Conservation (phyloP, 2,797 vertebrate species). For the Gallinago solitaria region DNA sequence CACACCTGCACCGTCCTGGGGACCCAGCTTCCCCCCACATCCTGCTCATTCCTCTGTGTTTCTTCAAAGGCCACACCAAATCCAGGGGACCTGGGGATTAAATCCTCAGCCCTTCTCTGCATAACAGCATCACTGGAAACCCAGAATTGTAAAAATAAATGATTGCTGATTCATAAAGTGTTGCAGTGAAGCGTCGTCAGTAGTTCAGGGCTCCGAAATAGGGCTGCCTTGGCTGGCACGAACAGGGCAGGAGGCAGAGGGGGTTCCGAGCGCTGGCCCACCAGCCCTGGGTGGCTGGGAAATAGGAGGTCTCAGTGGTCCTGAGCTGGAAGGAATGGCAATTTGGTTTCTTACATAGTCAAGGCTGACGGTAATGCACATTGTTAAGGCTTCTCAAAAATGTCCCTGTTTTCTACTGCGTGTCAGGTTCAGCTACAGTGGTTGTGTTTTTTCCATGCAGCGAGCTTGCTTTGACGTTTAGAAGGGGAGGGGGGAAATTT, state of each 20-base stretch:
- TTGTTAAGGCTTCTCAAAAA: not conserved
- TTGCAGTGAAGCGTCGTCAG: not conserved
- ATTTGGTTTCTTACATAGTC: not conserved
- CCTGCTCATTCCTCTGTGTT: not conserved
- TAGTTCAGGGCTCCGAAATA: not conserved
- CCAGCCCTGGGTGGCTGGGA: not conserved
- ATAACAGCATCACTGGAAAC: not conserved
- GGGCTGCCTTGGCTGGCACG: accelerated
- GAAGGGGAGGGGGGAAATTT: not conserved
- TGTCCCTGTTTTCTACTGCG: not conserved
- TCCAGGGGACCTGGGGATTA: not conserved
- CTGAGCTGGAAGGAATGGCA: not conserved
- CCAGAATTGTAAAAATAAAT: constrained; percentile 30
- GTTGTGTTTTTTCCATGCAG: not conserved
- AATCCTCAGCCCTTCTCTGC: not conserved
- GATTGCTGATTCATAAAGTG: constrained; percentile 53
- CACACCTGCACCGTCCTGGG: not conserved
- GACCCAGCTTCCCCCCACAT: accelerated
- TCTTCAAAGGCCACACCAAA: not conserved
- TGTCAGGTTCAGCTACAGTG: not conserved
- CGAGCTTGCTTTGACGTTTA: not conserved
- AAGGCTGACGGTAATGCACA: not conserved
- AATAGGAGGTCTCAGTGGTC: not conserved
- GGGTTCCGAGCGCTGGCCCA: not conserved
- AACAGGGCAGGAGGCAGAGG: not conserved